These are phyloP conservation scores for Odobenus rosmarus DNA, from an alignment of 2,113 vertebrate species.

Conservation along the genomic window DNA sequence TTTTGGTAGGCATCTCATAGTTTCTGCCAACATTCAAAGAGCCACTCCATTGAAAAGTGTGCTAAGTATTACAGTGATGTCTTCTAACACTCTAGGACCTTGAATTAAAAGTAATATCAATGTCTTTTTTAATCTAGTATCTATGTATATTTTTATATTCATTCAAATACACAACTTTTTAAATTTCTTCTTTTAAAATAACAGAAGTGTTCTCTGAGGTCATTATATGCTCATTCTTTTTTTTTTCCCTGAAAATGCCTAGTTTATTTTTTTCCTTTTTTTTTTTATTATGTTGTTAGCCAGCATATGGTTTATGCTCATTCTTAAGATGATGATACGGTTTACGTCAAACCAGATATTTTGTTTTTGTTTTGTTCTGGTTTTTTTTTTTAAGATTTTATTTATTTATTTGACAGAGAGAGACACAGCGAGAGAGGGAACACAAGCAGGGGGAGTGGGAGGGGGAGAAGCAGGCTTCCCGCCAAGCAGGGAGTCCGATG, in stretches of 20 bases:
- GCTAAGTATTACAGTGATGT: neutral
- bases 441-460: no score
- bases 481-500: no score
- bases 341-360: neutral
- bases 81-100: neutral
- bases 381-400: no score
- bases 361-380: neutral
- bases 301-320: neutral
- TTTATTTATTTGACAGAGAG: no score
- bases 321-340: neutral
- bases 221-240: neutral
- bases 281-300: no score
- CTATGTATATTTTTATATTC: neutral
- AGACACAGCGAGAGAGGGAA: no score
- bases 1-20: neutral
- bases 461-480: no score
- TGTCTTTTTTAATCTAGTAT: neutral
- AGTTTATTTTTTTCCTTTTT: no score
- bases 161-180: neutral
- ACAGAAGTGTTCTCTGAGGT: neutral
- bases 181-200: neutral
- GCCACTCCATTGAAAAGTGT: neutral
- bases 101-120: neutral
- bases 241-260: no score
- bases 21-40: neutral